Percentiles rank a stretch among this genome's conserved stretches.
Evolutionary conservation across 2,888 invertebrate genomes (phyloP).

Genomic region (Tenthredo distinguenda): DNA sequence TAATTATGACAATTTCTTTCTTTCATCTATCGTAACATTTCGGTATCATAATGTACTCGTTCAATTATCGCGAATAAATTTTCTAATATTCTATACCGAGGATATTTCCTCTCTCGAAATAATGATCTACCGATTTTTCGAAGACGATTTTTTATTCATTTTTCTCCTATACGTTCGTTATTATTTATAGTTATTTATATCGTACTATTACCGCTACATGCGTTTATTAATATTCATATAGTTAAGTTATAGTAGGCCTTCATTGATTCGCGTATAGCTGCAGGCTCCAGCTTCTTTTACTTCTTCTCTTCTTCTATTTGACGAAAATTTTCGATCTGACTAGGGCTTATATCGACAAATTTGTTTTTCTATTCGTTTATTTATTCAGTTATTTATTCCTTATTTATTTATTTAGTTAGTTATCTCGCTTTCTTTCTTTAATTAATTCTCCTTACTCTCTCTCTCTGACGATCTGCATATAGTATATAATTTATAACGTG

Average conservation of each 20-base stretch:
- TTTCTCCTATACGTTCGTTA: neutral
- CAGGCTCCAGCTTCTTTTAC: constrained; percentile 7
- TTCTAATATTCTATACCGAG: neutral
- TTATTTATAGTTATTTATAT: neutral
- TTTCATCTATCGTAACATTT: no score
- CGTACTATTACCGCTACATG: neutral
- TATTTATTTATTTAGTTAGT: neutral
- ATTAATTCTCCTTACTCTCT: neutral
- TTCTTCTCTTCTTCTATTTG: neutral
- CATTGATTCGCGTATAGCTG: neutral
- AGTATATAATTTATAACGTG: neutral
- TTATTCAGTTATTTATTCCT: neutral
- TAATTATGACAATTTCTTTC: no score
- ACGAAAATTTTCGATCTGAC: constrained; percentile 22
- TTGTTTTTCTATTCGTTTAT: neutral
- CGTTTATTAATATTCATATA: neutral
- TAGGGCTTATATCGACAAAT: constrained; percentile 16
- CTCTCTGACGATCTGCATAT: neutral
- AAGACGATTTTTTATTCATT: neutral
- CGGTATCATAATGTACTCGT: neutral
- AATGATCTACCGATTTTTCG: neutral
- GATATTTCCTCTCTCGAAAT: neutral
- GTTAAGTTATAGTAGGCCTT: constrained; percentile 20
- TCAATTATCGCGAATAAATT: neutral
- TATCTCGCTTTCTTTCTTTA: neutral